Percentiles rank a stretch among this genome's conserved stretches.
phyloP scores from a whole-genome alignment of 2,113 vertebrate species.

The Syrrhaptes paradoxus region DNA sequence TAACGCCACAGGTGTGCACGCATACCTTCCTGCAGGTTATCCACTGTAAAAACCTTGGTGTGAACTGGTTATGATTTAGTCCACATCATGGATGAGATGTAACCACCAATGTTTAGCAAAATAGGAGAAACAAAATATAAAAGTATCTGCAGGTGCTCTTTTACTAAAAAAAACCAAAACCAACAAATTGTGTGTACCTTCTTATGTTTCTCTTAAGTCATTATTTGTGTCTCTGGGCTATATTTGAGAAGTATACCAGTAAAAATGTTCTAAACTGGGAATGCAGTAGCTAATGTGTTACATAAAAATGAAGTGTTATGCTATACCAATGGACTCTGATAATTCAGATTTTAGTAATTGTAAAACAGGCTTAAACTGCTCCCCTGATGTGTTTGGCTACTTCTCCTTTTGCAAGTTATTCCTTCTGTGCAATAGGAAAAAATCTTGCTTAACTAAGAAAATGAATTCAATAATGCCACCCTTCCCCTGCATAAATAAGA shows the following conservation, averaged over 20 bases:
- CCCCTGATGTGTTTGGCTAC: conserved; percentile 3
- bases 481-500: conserved; percentile 25
- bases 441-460: background rate
- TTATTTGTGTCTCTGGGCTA: background rate
- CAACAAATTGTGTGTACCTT: background rate
- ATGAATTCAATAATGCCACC: conserved; percentile 27
- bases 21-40: background rate
- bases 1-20: no score
- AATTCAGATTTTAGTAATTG: background rate
- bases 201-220: background rate
- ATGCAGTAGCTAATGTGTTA: background rate
- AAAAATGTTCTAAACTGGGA: background rate
- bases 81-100: background rate
- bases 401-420: background rate
- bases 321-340: background rate
- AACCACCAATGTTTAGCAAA: background rate
- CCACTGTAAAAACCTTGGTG: background rate
- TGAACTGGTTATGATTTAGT: background rate
- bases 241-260: background rate
- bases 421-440: background rate
- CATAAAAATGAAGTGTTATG: background rate
- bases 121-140: background rate
- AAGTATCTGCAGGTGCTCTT: background rate
- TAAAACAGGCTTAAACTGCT: background rate
- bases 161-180: background rate